Evolutionary conservation across 2,113 vertebrate species (phyloP).

Genomic region (Leuciscus idus): DNA sequence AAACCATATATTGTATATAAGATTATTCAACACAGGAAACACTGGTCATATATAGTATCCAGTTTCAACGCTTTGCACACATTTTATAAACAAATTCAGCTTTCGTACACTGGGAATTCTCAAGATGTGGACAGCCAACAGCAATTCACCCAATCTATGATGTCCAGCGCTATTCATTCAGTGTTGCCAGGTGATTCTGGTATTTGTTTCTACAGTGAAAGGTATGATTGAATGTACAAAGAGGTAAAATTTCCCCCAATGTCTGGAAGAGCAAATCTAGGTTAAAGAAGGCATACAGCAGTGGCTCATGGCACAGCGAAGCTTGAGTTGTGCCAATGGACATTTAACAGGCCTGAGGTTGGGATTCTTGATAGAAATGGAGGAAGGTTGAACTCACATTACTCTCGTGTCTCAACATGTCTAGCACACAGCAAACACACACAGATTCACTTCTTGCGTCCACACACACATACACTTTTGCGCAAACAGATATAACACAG

Average conservation of each 20-base stretch:
- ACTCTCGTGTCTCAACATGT: slow-evolving; percentile 42
- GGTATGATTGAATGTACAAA: slow-evolving; percentile 34
- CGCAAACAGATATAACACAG: slow-evolving; percentile 69
- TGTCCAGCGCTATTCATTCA: slow-evolving; percentile 13
- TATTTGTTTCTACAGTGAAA: slow-evolving; percentile 18
- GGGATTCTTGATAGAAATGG: slow-evolving; percentile 47
- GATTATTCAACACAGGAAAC: slow-evolving; percentile 37
- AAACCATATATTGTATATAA: slow-evolving; percentile 51
- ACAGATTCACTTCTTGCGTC: background rate
- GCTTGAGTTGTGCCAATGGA: slow-evolving; percentile 59
- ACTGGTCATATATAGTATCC: slow-evolving; percentile 1
- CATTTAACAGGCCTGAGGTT: slow-evolving; percentile 53
- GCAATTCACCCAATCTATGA: background rate
- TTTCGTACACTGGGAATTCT: slow-evolving; percentile 12
- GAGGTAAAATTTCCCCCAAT: slow-evolving; percentile 38
- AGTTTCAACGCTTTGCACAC: background rate
- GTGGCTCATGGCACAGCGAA: slow-evolving; percentile 48
- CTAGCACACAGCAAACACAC: background rate
- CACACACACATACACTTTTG: slow-evolving; percentile 51
- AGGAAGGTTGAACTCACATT: slow-evolving; percentile 52
- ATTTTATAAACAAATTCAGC: slow-evolving; percentile 31
- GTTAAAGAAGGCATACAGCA: slow-evolving; percentile 64
- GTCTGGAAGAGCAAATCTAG: slow-evolving; percentile 60
- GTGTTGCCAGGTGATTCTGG: background rate
- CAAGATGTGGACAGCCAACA: slow-evolving; percentile 14